These are phyloP conservation scores for Hydropsyche tenuis DNA, from an alignment of 1,140 invertebrate species.

Conservation along the genomic window DNA sequence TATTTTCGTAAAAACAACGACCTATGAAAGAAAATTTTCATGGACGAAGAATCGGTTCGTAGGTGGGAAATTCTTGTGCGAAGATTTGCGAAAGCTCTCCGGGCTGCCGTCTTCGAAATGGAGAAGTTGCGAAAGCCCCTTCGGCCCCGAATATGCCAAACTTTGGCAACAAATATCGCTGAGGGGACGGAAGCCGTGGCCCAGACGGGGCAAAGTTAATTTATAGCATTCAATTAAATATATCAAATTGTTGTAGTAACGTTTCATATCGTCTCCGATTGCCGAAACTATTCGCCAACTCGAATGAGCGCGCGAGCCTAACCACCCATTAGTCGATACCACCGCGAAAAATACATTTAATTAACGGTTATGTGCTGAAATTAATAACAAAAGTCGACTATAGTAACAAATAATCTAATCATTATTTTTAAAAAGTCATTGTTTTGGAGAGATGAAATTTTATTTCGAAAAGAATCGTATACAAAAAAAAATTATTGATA, in stretches of 20 bases:
- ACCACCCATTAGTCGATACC: too few relatives aligned
- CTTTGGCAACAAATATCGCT: slow-evolving; percentile 16
- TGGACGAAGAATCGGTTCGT: too few relatives aligned
- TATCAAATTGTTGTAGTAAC: slow-evolving; percentile 27
- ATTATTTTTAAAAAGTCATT: too few relatives aligned
- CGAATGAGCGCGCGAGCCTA: background rate
- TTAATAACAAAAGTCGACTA: too few relatives aligned
- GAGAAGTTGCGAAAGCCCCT: slow-evolving; percentile 16
- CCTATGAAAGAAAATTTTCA: too few relatives aligned
- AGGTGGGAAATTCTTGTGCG: slow-evolving; percentile 1
- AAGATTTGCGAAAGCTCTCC: slow-evolving; percentile 19
- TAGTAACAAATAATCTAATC: too few relatives aligned
- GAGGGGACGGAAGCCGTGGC: background rate
- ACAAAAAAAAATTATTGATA: too few relatives aligned
- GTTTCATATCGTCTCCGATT: slow-evolving; percentile 12
- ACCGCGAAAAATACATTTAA: too few relatives aligned
- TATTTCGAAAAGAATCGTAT: too few relatives aligned
- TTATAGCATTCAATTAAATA: slow-evolving; percentile 28
- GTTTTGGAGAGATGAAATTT: too few relatives aligned
- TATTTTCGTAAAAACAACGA: too few relatives aligned
- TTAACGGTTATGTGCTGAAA: too few relatives aligned
- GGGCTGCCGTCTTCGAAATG: background rate
- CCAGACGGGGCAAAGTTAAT: slow-evolving; percentile 6
- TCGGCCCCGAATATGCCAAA: background rate
- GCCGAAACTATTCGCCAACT: slow-evolving; percentile 11